Evolutionary conservation across 2,113 vertebrate species (phyloP).

Genomic region (Maccullochella peelii): DNA sequence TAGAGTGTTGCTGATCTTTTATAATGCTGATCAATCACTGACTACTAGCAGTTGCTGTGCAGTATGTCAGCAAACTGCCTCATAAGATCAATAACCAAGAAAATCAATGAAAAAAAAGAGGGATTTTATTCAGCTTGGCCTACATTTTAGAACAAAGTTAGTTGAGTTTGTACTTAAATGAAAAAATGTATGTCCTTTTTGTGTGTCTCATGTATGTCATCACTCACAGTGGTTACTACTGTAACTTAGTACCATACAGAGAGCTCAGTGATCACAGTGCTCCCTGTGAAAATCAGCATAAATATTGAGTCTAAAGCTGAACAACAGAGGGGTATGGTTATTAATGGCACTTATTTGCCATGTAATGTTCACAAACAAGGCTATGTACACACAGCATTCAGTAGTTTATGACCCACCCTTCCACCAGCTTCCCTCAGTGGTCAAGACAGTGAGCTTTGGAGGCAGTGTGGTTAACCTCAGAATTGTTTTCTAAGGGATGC

Average conservation of each 20-base stretch:
- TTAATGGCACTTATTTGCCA: background rate
- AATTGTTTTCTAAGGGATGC: background rate
- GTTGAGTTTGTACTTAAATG: background rate
- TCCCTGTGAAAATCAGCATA: background rate
- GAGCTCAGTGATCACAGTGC: background rate
- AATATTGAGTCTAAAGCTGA: background rate
- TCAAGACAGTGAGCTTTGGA: background rate
- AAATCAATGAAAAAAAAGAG: background rate
- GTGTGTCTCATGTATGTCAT: background rate
- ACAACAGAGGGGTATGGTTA: background rate
- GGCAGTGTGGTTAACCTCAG: background rate
- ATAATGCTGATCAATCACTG: background rate
- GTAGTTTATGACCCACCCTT: background rate
- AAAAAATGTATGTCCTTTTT: background rate
- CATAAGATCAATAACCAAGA: background rate
- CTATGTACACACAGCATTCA: slow-evolving; percentile 5
- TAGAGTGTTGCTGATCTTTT: background rate
- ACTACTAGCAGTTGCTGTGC: background rate
- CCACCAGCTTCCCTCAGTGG: background rate
- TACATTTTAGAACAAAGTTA: background rate
- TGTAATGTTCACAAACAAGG: slow-evolving; percentile 1
- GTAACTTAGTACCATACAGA: background rate
- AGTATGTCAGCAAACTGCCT: background rate
- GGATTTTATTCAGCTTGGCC: background rate
- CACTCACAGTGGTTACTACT: background rate